phyloP scores from a whole-genome alignment of 2,888 invertebrate genomes.

The Drosophila prostipennis region DNA sequence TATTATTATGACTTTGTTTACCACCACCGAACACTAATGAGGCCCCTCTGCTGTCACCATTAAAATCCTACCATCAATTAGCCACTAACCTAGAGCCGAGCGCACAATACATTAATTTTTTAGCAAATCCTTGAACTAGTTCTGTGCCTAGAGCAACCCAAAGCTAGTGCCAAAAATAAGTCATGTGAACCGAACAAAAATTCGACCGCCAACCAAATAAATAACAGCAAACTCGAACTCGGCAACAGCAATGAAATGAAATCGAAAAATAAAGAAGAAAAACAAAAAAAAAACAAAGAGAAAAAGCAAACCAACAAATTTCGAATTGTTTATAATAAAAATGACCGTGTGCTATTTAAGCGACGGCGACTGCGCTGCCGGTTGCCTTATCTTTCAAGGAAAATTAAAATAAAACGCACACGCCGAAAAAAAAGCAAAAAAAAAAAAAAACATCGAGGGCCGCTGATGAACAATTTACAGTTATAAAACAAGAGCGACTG shows the following conservation, averaged over 20 bases:
- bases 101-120: constrained; percentile 20
- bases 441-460: constrained; percentile 16
- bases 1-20: constrained; percentile 7
- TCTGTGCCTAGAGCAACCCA: constrained; percentile 36
- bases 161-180: constrained; percentile 51
- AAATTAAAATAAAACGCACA: constrained; percentile 67
- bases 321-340: constrained; percentile 81
- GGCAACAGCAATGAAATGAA: constrained; percentile 62
- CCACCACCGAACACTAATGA: not conserved
- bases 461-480: constrained; percentile 44
- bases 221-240: constrained; percentile 63
- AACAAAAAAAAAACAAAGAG: constrained; percentile 26
- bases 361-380: constrained; percentile 47
- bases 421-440: constrained; percentile 3
- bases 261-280: constrained; percentile 35
- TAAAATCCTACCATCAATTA: constrained; percentile 24
- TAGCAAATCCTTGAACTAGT: constrained; percentile 75
- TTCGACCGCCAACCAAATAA: constrained; percentile 62
- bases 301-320: constrained; percentile 47
- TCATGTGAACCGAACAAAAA: constrained; percentile 47
- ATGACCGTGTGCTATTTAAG: constrained; percentile 83
- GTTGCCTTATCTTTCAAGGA: constrained; percentile 83
- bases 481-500: constrained; percentile 48
- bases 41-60: constrained; percentile 6
- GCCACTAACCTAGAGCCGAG: constrained; percentile 18